These are phyloP conservation scores for Kryphioiulus occultus DNA, from an alignment of 2,888 invertebrate species.

Conservation along the genomic window DNA sequence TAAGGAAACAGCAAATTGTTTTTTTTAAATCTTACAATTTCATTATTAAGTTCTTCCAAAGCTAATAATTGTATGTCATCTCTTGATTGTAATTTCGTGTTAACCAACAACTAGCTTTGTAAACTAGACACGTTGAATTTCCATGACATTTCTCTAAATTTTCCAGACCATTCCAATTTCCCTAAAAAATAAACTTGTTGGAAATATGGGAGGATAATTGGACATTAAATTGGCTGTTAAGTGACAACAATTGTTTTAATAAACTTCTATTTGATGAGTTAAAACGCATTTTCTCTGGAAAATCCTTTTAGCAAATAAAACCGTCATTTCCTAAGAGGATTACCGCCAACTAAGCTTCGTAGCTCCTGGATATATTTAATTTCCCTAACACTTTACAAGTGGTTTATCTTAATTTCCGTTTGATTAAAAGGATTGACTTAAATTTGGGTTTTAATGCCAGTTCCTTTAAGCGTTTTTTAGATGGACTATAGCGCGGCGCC, in stretches of 20 bases:
- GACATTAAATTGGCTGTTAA: too few relatives aligned
- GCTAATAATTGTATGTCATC: too few relatives aligned
- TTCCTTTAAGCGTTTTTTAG: background rate
- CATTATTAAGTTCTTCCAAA: too few relatives aligned
- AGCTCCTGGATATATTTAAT: background rate
- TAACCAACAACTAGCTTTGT: too few relatives aligned
- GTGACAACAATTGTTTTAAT: background rate
- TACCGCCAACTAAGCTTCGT: background rate
- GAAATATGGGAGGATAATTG: too few relatives aligned
- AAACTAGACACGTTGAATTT: too few relatives aligned
- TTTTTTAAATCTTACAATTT: too few relatives aligned
- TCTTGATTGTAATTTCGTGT: too few relatives aligned
- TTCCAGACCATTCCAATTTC: too few relatives aligned
- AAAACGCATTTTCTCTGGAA: background rate
- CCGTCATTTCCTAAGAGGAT: background rate
- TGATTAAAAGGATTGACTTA: background rate
- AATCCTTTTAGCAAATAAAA: background rate
- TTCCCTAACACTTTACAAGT: background rate
- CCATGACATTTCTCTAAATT: too few relatives aligned
- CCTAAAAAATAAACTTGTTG: too few relatives aligned
- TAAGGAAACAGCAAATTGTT: too few relatives aligned
- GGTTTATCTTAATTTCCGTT: background rate
- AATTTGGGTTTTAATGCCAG: background rate
- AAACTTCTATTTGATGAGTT: background rate
- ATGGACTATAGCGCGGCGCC: background rate